Percentiles rank a stretch among this genome's conserved stretches.
Evolutionary conservation across 2,113 vertebrate species (phyloP).

Genomic region (Bufo bufo): DNA sequence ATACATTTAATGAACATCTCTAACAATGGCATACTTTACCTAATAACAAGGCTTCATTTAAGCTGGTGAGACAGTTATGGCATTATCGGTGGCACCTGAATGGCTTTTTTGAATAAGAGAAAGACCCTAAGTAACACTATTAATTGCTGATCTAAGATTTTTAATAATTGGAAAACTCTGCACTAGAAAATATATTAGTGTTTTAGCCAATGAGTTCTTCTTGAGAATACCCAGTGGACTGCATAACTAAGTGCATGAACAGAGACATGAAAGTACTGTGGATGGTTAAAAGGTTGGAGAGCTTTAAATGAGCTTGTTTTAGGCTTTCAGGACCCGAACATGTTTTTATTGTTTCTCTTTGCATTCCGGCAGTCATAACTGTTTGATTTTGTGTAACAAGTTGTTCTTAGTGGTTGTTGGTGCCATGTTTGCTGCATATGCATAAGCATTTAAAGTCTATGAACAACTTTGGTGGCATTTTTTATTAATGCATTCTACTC

Average conservation of each 20-base stretch:
- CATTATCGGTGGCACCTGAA: slow-evolving; percentile 12
- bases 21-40: background rate
- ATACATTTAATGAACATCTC: slow-evolving; percentile 27
- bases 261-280: background rate
- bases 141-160: background rate
- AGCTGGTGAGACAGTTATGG: slow-evolving; percentile 11
- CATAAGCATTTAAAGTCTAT: no score
- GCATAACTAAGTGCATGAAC: background rate
- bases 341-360: background rate
- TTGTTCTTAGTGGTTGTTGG: no score
- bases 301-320: background rate
- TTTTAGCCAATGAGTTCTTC: slow-evolving; percentile 3
- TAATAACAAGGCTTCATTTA: slow-evolving; percentile 16
- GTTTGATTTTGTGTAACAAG: no score
- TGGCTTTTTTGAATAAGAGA: background rate
- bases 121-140: background rate
- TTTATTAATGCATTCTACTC: no score
- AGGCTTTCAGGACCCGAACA: background rate
- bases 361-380: no score
- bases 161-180: background rate
- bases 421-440: no score
- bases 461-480: no score
- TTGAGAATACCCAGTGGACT: background rate
- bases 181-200: slow-evolving; percentile 3
- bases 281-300: background rate